Evolutionary conservation across 2,797 vertebrate species (phyloP).

Genomic region (Dipus sagitta): DNA sequence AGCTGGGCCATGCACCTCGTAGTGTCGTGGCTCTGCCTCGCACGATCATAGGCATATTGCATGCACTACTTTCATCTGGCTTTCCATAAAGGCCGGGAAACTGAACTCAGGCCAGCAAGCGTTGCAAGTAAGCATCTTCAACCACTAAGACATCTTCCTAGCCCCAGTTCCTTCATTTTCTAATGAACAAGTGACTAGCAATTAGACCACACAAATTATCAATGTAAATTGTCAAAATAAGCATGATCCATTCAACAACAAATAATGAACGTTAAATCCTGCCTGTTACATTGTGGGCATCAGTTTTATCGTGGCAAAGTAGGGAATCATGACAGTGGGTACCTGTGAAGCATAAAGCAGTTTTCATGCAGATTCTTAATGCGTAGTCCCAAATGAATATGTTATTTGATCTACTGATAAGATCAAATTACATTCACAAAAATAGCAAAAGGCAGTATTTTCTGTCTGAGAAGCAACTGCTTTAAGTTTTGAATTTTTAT

Average conservation of each 20-base stretch:
- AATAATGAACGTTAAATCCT: constrained; percentile 28
- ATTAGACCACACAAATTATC: not conserved
- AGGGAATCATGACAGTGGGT: not conserved
- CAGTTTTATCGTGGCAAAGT: not conserved
- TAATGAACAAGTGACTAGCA: not conserved
- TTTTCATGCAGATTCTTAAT: not conserved
- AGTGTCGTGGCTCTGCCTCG: no score
- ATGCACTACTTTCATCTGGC: no score
- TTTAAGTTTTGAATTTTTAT: not conserved
- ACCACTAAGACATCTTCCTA: no score
- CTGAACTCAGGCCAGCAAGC: no score
- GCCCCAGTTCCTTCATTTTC: not conserved
- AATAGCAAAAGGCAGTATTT: not conserved
- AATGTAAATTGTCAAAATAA: not conserved
- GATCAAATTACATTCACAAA: not conserved
- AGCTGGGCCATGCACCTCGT: no score
- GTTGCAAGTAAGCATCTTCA: no score
- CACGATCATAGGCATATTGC: no score
- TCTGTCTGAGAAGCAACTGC: not conserved
- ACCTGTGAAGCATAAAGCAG: not conserved
- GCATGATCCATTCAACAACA: not conserved
- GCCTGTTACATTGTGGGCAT: not conserved
- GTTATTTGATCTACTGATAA: not conserved
- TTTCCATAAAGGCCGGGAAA: no score
- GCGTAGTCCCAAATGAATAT: not conserved